Conservation (phyloP, 2,797 vertebrate genomes). For the Siniperca obscura region DNA sequence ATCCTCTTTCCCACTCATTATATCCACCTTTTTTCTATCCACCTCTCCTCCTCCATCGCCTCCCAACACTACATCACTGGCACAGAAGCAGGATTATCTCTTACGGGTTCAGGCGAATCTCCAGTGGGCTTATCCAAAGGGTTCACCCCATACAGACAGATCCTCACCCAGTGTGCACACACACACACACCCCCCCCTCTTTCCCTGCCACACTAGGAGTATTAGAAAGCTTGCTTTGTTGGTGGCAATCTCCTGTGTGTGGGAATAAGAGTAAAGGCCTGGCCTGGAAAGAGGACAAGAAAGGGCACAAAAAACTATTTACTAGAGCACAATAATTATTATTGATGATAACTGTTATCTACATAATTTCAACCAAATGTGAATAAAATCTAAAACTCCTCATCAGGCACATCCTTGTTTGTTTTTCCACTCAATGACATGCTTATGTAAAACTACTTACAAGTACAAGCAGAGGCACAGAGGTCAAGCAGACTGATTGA, state of each 20-base stretch:
- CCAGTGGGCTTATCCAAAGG: slow-evolving; percentile 49
- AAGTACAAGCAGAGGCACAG: slow-evolving; percentile 15
- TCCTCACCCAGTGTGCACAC: not conserved
- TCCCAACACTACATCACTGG: slow-evolving; percentile 41
- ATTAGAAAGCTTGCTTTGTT: slow-evolving; percentile 66
- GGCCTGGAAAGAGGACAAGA: slow-evolving; percentile 39
- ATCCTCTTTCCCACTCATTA: not conserved
- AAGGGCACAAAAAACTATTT: not conserved
- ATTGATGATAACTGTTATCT: slow-evolving; percentile 26
- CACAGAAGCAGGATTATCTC: slow-evolving; percentile 66
- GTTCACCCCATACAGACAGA: too few relatives aligned
- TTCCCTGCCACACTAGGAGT: slow-evolving; percentile 44
- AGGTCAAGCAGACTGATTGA: slow-evolving; percentile 15
- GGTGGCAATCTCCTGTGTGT: slow-evolving; percentile 51
- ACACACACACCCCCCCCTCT: slow-evolving; percentile 40
- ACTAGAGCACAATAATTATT: slow-evolving; percentile 16
- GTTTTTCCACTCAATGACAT: slow-evolving; percentile 6
- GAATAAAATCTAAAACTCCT: slow-evolving; percentile 31
- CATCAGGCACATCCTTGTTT: slow-evolving; percentile 26
- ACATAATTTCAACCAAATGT: slow-evolving; percentile 17
- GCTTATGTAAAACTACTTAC: slow-evolving; percentile 2
- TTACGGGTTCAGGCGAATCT: slow-evolving; percentile 59
- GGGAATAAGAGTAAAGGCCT: slow-evolving; percentile 62
- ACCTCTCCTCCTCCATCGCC: slow-evolving; percentile 25
- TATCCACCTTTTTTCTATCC: slow-evolving; percentile 5